A percentile compares a stretch with the other conserved stretches of the same genome.
Conservation (phyloP, 2,113 vertebrate species). For the Phrynosoma blainvillii region DNA sequence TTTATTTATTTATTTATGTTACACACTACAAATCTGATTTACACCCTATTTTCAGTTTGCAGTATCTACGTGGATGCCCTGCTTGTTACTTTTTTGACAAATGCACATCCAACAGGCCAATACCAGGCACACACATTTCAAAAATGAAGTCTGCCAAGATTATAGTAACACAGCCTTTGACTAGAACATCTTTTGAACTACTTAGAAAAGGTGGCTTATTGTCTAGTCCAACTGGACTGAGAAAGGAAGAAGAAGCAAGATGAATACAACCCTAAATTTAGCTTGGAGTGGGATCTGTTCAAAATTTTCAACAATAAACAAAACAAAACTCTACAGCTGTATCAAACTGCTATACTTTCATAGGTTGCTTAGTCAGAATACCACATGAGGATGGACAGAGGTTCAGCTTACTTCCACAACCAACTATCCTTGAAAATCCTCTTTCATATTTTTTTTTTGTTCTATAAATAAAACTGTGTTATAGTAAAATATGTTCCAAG, state of each 20-base stretch:
- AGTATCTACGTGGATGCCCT: background rate
- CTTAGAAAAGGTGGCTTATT: background rate
- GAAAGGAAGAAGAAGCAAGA: too few species aligned
- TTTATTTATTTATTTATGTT: background rate
- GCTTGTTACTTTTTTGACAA: background rate
- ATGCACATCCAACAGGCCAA: background rate
- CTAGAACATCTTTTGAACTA: too few species aligned
- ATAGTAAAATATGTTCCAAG: background rate
- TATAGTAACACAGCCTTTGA: background rate
- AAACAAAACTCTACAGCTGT: background rate
- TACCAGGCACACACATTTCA: background rate
- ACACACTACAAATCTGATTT: constrained; percentile 7
- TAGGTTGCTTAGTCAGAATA: background rate
- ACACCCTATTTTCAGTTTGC: background rate
- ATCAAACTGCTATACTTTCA: background rate
- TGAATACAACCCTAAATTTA: background rate
- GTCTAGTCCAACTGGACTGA: background rate
- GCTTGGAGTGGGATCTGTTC: too few species aligned
- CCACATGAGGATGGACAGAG: background rate
- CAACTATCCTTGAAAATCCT: constrained; percentile 49
- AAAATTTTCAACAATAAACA: background rate
- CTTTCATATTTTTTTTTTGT: constrained; percentile 13
- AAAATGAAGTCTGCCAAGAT: background rate
- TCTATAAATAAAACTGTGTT: constrained; percentile 16
- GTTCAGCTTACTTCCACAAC: background rate